A percentile compares a stretch with the other conserved stretches of the same genome.
Evolutionary conservation across 2,113 vertebrate genomes (phyloP).

Genomic region (Siniperca chuatsi): DNA sequence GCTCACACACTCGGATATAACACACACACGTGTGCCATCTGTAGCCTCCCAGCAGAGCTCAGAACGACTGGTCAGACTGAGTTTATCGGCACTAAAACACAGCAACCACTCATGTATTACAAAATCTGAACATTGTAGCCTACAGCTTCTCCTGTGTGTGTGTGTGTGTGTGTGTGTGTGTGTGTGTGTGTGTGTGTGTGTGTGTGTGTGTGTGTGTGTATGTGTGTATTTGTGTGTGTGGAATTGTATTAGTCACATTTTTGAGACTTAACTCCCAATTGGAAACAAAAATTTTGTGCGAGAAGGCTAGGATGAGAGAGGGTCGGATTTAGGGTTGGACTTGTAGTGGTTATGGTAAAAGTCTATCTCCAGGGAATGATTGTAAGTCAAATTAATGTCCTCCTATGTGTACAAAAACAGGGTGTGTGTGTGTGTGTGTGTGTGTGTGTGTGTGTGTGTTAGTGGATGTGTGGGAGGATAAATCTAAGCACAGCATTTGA

Average conservation of each 20-base stretch:
- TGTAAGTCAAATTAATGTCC: background rate
- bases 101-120: constrained; percentile 41
- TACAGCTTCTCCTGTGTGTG: constrained; percentile 2
- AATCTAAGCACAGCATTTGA: background rate
- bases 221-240: background rate
- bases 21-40: constrained; percentile 65
- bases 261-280: constrained; percentile 4
- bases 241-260: constrained; percentile 6
- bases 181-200: background rate
- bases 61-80: constrained; percentile 48
- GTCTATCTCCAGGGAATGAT: background rate
- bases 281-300: background rate
- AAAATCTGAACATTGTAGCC: constrained; percentile 39
- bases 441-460: too few relatives aligned
- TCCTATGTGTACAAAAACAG: background rate
- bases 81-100: constrained; percentile 49
- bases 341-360: background rate
- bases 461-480: background rate
- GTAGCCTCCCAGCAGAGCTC: constrained; percentile 63
- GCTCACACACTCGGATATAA: constrained; percentile 5
- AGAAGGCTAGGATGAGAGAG: background rate
- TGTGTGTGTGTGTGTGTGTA: constrained; percentile 20
- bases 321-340: background rate
- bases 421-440: too few relatives aligned
- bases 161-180: constrained; percentile 25